Evolutionary conservation across 2,113 vertebrate genomes (phyloP).

Genomic region (Phycodurus eques): DNA sequence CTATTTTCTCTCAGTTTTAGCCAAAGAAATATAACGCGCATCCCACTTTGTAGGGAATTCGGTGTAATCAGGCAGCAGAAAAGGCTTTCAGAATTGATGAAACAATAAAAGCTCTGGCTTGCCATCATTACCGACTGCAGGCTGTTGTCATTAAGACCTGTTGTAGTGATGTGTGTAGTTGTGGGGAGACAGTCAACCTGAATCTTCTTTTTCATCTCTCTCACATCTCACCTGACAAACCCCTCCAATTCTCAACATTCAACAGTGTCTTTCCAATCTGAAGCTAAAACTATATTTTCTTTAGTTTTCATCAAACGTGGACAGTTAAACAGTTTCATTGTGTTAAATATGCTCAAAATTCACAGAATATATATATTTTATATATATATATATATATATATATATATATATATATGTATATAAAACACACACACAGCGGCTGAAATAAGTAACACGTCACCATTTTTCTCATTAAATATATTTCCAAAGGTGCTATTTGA

Average conservation of each 20-base stretch:
- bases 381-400: too few species aligned
- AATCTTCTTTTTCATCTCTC: slow-evolving; percentile 9
- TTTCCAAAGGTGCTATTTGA: too few species aligned
- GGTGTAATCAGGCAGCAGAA: slow-evolving; percentile 69
- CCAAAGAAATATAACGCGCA: slow-evolving; percentile 62
- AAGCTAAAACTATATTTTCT: slow-evolving; percentile 8
- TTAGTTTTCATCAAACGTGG: background rate
- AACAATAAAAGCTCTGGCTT: slow-evolving; percentile 72
- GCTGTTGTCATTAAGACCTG: slow-evolving; percentile 50
- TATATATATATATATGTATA: too few species aligned
- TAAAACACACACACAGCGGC: too few species aligned
- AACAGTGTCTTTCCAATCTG: slow-evolving; percentile 28
- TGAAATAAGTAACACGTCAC: too few species aligned
- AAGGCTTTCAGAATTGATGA: slow-evolving; percentile 81
- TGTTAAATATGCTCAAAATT: background rate
- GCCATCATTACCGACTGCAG: slow-evolving; percentile 44
- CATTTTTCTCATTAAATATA: too few species aligned
- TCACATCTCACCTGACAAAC: slow-evolving; percentile 24
- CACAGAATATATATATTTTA: too few species aligned
- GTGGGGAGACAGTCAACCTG: slow-evolving; percentile 1
- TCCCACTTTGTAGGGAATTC: slow-evolving; percentile 63
- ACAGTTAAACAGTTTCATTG: background rate
- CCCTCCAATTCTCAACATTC: slow-evolving; percentile 24
- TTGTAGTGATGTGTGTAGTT: slow-evolving; percentile 26
- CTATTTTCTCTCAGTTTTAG: slow-evolving; percentile 64